Conservation (phyloP, 1,140 invertebrate species). For the Mesaphorura yosii region DNA sequence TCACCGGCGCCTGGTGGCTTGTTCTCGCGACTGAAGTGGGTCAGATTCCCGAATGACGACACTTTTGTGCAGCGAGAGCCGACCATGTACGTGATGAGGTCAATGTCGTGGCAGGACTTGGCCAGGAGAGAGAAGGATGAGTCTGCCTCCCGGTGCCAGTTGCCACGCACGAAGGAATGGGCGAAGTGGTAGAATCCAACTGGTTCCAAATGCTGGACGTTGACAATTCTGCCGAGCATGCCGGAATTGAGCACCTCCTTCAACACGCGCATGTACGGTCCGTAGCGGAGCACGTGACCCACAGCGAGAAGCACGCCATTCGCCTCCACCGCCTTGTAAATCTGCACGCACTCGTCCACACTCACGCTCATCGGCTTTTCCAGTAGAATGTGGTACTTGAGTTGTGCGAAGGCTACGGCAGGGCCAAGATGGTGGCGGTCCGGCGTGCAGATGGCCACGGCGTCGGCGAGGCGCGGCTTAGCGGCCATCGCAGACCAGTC, state of each 20-base stretch:
- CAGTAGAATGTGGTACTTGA: constrained; percentile 41
- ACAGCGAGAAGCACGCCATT: constrained; percentile 38
- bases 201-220: constrained; percentile 41
- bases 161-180: constrained; percentile 43
- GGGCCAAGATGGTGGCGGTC: constrained; percentile 39
- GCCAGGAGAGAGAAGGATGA: constrained; percentile 40
- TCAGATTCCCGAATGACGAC: constrained; percentile 37
- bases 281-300: constrained; percentile 41
- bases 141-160: constrained; percentile 38
- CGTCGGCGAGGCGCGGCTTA: constrained; percentile 38
- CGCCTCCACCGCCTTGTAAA: constrained; percentile 35
- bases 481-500: constrained; percentile 22
- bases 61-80: constrained; percentile 26
- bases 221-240: constrained; percentile 34
- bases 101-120: constrained; percentile 44
- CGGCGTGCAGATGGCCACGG: constrained; percentile 39
- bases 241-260: constrained; percentile 20
- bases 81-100: constrained; percentile 41
- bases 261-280: constrained; percentile 15
- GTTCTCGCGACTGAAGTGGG: constrained; percentile 36
- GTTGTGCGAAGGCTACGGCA: constrained; percentile 38
- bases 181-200: constrained; percentile 44
- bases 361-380: constrained; percentile 44
- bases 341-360: constrained; percentile 39
- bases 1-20: constrained; percentile 26